Percentiles rank a stretch among this genome's conserved stretches.
Conservation (phyloP, 1,140 invertebrate species). For the Philotrypesis tridentata region DNA sequence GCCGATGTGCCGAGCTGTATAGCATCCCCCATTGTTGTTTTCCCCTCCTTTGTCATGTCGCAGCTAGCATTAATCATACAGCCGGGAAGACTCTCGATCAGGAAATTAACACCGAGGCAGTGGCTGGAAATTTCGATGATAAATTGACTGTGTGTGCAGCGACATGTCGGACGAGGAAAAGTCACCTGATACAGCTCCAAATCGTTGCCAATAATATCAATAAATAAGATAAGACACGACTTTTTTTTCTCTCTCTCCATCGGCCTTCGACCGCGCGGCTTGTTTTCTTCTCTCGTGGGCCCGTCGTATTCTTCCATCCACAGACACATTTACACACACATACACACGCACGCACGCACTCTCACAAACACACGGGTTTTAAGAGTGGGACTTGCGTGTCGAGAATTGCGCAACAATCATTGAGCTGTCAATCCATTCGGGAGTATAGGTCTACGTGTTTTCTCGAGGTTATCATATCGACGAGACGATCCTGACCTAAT, state of each 20-base stretch:
- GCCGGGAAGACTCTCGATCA: neutral
- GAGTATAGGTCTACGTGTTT: neutral
- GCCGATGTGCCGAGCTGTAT: neutral
- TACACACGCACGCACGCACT: too few relatives aligned
- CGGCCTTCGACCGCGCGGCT: neutral
- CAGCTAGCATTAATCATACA: neutral
- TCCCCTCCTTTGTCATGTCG: neutral
- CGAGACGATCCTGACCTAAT: slow-evolving; percentile 12
- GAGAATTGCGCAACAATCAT: slow-evolving; percentile 21
- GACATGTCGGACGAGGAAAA: neutral
- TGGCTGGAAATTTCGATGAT: neutral
- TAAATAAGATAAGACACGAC: neutral
- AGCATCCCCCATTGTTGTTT: neutral
- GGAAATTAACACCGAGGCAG: neutral
- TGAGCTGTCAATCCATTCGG: neutral
- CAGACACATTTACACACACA: neutral
- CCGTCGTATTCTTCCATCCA: too few relatives aligned
- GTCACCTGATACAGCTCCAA: neutral
- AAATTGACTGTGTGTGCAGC: neutral
- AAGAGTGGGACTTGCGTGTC: neutral
- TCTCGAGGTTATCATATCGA: slow-evolving; percentile 16
- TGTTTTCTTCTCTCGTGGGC: too few relatives aligned
- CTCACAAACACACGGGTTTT: too few relatives aligned
- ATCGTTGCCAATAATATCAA: neutral
- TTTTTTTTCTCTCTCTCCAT: neutral